Evolutionary conservation across 2,888 invertebrate species (phyloP).

Genomic region (Apamea crenata): DNA sequence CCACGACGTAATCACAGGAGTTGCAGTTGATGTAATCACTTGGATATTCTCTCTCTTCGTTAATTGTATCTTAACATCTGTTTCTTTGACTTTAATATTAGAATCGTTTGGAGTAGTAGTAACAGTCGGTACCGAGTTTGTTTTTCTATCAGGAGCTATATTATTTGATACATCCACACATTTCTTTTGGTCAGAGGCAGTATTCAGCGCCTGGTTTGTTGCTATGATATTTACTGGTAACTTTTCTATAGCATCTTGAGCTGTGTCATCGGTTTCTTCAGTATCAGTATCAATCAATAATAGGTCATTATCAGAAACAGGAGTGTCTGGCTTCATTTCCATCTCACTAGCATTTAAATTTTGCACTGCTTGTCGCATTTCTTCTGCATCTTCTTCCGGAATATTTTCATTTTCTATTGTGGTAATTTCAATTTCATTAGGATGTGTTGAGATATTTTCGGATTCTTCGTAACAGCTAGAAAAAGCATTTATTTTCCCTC

Average conservation of each 20-base stretch:
- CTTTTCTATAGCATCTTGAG: constrained; percentile 85
- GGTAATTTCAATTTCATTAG: constrained; percentile 86
- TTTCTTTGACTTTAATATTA: constrained; percentile 74
- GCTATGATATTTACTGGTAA: constrained; percentile 83
- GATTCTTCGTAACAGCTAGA: constrained; percentile 90
- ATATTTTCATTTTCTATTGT: constrained; percentile 89
- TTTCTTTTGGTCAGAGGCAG: constrained; percentile 76
- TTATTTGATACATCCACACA: constrained; percentile 78
- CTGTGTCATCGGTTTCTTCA: constrained; percentile 92
- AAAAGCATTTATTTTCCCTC: constrained; percentile 91
- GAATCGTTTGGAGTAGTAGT: constrained; percentile 80
- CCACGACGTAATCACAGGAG: constrained; percentile 91
- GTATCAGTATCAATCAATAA: constrained; percentile 97
- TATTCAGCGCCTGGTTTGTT: constrained; percentile 77
- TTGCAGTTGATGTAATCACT: constrained; percentile 83
- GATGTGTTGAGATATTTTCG: constrained; percentile 81
- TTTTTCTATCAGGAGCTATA: constrained; percentile 85
- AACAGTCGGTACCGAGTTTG: constrained; percentile 66
- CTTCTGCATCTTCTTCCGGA: constrained; percentile 94
- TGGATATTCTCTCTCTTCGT: constrained; percentile 80
- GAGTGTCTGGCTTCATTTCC: constrained; percentile 95
- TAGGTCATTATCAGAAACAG: constrained; percentile 95
- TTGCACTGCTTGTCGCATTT: constrained; percentile 96
- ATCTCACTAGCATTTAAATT: constrained; percentile 93
- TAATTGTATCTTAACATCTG: constrained; percentile 80